Evolutionary conservation across 2,888 invertebrate genomes (phyloP), one percentile per base, ranked within the genome.

Genomic region (Acrobasis suavella): DNA sequence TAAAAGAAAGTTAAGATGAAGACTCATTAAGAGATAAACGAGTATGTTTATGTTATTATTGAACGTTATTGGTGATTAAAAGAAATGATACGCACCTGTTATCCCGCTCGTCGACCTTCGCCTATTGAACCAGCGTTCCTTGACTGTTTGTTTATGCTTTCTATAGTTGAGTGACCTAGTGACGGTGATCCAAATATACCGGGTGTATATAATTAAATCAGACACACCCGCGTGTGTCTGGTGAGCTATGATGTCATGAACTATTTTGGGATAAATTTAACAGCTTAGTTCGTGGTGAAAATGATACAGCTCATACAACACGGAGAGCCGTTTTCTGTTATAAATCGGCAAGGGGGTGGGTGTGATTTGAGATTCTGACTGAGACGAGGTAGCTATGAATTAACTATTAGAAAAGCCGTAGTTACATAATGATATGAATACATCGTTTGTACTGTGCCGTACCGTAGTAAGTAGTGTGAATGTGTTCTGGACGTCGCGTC

Each of bases 201-300:
- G 64, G 66, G 66, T 70, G 70, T 85, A 86, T 85, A 86, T 81
- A 84, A 81, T 83, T 86, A 85, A 80, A 74, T 60, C 69, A 68
- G 82, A 79, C 84, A 85, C 87, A 83, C 87, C 84, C 82, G 81
- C 67, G 71, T 75, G 69, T 72, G 80, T 80, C 77, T 81, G 74
- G 65, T 77, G 74, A 64, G 72, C 62, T 10, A 56, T 65, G 64
- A 68, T 67, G 68, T 68, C 67, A 64, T 38, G 32, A 46, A 65
- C 70, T 75, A 74, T 73, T 72, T 70, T 72, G 67, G 74, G 70
- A 72, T 65, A 42, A 8, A 0, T 32, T 6, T 32, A 32, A 22
- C 22, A 22, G 22, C 3, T 22, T 22, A 22, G 22, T 22, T 22
- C 3, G 2, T 22, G 22, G 22, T 22, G 22, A 22, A 22, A 22